These are phyloP conservation scores for Eremophila alpestris DNA, from an alignment of 2,797 vertebrate genomes.

Conservation along the genomic window DNA sequence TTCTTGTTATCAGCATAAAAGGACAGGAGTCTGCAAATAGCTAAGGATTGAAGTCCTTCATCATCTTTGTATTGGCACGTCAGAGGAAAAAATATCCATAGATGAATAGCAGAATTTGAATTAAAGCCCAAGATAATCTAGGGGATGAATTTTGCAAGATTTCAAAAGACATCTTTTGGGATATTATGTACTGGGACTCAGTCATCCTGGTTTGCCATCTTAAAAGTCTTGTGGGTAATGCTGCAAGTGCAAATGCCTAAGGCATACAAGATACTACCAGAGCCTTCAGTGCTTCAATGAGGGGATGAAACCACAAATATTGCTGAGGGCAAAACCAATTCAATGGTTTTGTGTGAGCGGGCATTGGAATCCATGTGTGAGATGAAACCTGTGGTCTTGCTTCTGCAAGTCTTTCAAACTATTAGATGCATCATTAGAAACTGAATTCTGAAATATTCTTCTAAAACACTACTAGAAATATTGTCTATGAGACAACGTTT, in stretches of 20 bases:
- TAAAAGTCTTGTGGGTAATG: neutral
- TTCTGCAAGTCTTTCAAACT: neutral
- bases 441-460: neutral
- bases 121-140: neutral
- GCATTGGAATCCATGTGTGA: neutral
- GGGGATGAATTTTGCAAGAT: neutral
- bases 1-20: neutral
- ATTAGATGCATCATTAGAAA: neutral
- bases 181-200: neutral
- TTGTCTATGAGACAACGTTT: neutral
- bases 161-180: neutral
- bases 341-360: neutral
- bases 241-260: slow-evolving; percentile 11
- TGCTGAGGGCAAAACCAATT: neutral
- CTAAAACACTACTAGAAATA: neutral
- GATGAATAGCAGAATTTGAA: neutral
- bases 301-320: neutral
- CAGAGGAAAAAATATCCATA: neutral
- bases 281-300: neutral
- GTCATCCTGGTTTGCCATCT: neutral
- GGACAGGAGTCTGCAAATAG: neutral
- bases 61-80: neutral
- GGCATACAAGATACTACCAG: neutral
- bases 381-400: neutral
- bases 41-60: neutral